Conservation (phyloP, 2,888 invertebrate species). For the Drosophila phalerata region DNA sequence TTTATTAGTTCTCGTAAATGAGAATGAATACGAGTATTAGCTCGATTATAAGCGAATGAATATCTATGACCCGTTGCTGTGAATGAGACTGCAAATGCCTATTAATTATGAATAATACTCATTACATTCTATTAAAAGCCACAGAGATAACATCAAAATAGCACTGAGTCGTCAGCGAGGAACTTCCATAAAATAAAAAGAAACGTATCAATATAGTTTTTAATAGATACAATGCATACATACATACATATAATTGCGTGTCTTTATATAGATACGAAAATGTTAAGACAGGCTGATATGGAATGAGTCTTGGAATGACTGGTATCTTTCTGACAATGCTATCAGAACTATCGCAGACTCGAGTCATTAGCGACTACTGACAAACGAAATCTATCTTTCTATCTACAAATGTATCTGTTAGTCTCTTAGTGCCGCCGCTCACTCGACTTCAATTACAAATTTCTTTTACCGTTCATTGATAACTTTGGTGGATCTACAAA, state of each 20-base stretch:
- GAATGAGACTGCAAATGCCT: constrained; percentile 59
- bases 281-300: constrained; percentile 10
- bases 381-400: constrained; percentile 25
- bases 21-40: constrained; percentile 26
- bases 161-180: constrained; percentile 2
- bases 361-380: constrained; percentile 17
- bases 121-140: constrained; percentile 53
- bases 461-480: constrained; percentile 38
- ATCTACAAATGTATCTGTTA: constrained; percentile 53
- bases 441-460: constrained; percentile 35
- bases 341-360: constrained; percentile 10
- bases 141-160: constrained; percentile 18
- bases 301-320: neutral
- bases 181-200: constrained; percentile 6
- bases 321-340: constrained; percentile 1
- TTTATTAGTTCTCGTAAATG: constrained; percentile 19
- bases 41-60: constrained; percentile 5
- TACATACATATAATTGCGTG: constrained; percentile 3
- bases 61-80: constrained; percentile 30
- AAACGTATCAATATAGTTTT: constrained; percentile 1
- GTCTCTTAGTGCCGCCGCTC: constrained; percentile 26
- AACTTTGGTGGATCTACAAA: neutral
- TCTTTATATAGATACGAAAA: constrained; percentile 34
- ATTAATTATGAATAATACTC: constrained; percentile 71
- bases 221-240: constrained; percentile 14